These are phyloP conservation scores for Microcebus tavaratra DNA, from an alignment of 2,113 vertebrate species.

Conservation along the genomic window DNA sequence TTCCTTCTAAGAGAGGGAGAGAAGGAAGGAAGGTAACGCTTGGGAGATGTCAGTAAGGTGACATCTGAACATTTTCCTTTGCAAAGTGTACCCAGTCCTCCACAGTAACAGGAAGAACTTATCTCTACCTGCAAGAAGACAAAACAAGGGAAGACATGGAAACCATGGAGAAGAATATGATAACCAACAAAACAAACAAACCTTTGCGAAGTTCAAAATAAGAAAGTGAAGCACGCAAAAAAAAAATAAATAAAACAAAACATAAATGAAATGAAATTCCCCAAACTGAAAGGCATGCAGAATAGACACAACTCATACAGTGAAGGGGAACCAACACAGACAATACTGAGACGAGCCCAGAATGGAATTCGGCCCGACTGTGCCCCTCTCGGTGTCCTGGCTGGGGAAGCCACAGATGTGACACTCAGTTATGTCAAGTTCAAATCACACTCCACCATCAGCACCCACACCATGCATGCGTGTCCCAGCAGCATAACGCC, in stretches of 20 bases:
- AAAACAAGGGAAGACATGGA: constrained; percentile 74
- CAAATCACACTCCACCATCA: constrained; percentile 89
- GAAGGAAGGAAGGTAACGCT: constrained; percentile 69
- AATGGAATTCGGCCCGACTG: constrained; percentile 83
- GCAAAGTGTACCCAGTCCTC: constrained; percentile 75
- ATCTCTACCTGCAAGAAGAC: constrained; percentile 83
- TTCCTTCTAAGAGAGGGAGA: constrained; percentile 75
- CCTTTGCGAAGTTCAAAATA: constrained; percentile 80
- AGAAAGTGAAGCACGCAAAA: constrained; percentile 83
- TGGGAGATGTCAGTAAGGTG: constrained; percentile 75
- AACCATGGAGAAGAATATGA: constrained; percentile 74
- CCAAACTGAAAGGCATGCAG: constrained; percentile 81
- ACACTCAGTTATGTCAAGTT: constrained; percentile 92
- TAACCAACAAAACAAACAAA: constrained; percentile 81
- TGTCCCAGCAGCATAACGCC: constrained; percentile 66
- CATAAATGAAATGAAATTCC: constrained; percentile 74
- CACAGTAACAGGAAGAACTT: constrained; percentile 77
- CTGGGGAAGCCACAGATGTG: constrained; percentile 94
- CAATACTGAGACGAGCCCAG: constrained; percentile 75
- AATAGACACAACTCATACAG: constrained; percentile 76
- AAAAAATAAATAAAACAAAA: constrained; percentile 42
- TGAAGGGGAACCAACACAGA: constrained; percentile 71
- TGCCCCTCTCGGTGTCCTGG: constrained; percentile 77
- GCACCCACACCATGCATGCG: constrained; percentile 84
- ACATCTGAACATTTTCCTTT: constrained; percentile 71